These are phyloP conservation scores for Haliclona indistincta DNA, from an alignment of 37 sponge, comb jelly and placozoan genomes.

Conservation along the genomic window DNA sequence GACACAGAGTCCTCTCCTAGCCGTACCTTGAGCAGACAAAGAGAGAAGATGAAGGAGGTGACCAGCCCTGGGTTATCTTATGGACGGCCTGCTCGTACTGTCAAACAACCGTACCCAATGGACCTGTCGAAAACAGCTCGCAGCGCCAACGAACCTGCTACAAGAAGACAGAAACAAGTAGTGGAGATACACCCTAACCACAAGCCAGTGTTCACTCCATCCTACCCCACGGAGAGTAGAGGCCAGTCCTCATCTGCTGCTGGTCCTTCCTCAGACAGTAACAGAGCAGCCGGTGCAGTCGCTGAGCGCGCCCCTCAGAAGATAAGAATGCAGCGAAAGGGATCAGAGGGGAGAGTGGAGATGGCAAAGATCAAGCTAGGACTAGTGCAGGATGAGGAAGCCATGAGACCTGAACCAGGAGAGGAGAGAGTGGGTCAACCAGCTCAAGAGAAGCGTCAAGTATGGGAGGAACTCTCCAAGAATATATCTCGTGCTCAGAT, in stretches of 20 bases:
- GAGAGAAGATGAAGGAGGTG: conserved; percentile 14
- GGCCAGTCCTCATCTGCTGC: background rate
- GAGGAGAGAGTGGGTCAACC: background rate
- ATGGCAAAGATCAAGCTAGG: too few relatives aligned
- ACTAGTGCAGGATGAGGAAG: background rate
- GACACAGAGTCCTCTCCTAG: conserved; percentile 71
- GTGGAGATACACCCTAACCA: too few relatives aligned
- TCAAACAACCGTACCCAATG: too few relatives aligned
- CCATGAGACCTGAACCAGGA: background rate
- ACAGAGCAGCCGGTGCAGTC: background rate
- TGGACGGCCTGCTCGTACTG: background rate
- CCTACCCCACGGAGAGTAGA: too few relatives aligned
- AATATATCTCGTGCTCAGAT: background rate
- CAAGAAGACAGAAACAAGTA: background rate
- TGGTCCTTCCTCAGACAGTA: background rate
- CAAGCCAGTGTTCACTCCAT: too few relatives aligned
- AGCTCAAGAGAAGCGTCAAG: background rate
- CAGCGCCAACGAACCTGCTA: background rate
- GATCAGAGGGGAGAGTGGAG: background rate
- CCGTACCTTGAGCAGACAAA: conserved; percentile 38
- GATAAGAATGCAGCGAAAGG: background rate
- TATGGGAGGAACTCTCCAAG: too few relatives aligned
- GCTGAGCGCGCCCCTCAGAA: background rate
- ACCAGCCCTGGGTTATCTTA: background rate
- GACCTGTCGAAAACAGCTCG: background rate